Conservation (phyloP, 2,797 vertebrate species). For the Manis pentadactyla region DNA sequence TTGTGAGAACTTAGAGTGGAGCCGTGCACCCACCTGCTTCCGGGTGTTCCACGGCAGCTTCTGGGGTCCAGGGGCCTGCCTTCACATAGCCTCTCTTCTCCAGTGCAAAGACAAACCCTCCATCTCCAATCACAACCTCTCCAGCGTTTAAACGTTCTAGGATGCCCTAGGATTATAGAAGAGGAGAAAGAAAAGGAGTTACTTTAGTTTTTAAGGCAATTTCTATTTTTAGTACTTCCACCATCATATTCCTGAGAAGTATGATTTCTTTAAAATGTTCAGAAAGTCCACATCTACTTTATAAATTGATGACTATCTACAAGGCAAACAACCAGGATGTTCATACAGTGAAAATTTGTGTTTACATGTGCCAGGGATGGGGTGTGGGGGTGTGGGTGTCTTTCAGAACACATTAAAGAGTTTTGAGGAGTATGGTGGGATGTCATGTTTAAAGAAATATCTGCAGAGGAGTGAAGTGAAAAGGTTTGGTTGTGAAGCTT, state of each 20-base stretch:
- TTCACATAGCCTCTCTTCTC: constrained; percentile 98
- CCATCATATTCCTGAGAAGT: background rate
- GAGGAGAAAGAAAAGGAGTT: background rate
- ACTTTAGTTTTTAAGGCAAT: background rate
- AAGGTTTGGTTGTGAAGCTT: background rate
- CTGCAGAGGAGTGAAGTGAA: background rate
- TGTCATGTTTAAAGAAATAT: background rate
- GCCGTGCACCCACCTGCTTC: constrained; percentile 92
- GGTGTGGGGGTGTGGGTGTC: background rate
- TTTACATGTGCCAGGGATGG: background rate
- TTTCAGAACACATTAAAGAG: background rate
- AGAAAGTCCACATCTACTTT: background rate
- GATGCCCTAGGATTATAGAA: constrained; percentile 89
- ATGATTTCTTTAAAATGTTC: constrained; percentile 34
- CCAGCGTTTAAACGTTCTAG: constrained; percentile 94
- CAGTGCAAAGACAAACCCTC: constrained; percentile 96
- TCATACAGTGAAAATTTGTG: background rate
- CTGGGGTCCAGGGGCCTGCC: constrained; percentile 99
- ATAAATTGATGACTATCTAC: background rate
- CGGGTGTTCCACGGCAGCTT: constrained; percentile 94
- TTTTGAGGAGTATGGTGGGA: background rate
- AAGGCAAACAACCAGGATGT: background rate
- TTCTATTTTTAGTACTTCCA: constrained; percentile 19
- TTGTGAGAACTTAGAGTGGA: background rate
- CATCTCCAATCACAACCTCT: constrained; percentile 96